These are phyloP conservation scores for Yponomeuta plumbellus DNA, from an alignment of 2,888 invertebrate genomes.

Conservation along the genomic window DNA sequence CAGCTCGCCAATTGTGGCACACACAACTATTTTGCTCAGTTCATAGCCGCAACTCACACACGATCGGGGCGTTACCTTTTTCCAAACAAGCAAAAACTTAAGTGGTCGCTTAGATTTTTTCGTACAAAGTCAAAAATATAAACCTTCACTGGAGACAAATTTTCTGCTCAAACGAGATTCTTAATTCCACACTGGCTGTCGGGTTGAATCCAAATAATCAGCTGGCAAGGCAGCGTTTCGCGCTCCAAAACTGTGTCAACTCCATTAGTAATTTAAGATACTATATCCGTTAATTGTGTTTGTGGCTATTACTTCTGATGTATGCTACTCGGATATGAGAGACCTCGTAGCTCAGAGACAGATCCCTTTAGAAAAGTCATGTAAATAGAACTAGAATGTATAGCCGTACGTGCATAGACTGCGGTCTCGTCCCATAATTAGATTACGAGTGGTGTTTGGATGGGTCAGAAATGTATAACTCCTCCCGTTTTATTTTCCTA, in stretches of 20 bases:
- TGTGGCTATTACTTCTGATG: slow-evolving; percentile 66
- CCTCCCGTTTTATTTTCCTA: slow-evolving; percentile 44
- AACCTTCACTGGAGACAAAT: too few relatives aligned
- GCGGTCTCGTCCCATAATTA: slow-evolving; percentile 42
- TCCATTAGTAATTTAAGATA: slow-evolving; percentile 69
- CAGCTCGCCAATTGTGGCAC: slow-evolving; percentile 42
- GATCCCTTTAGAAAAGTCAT: slow-evolving; percentile 45
- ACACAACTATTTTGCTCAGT: slow-evolving; percentile 64
- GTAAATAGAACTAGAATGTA: slow-evolving; percentile 53
- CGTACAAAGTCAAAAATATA: too few relatives aligned
- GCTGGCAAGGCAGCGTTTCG: slow-evolving; percentile 57
- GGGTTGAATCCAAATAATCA: slow-evolving; percentile 62
- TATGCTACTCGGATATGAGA: slow-evolving; percentile 59
- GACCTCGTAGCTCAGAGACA: slow-evolving; percentile 38
- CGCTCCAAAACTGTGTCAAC: slow-evolving; percentile 60
- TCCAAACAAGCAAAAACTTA: background rate
- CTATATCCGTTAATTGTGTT: slow-evolving; percentile 66
- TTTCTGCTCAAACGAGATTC: too few relatives aligned
- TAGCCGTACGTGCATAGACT: slow-evolving; percentile 39
- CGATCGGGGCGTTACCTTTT: background rate
- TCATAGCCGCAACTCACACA: slow-evolving; percentile 31
- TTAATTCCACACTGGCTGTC: too few relatives aligned
- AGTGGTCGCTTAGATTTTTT: too few relatives aligned
- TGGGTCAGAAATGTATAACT: slow-evolving; percentile 61
- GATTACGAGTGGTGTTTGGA: slow-evolving; percentile 66